phyloP scores from a whole-genome alignment of 2,888 invertebrate genomes.

The Cryptocheilus praepositus region DNA sequence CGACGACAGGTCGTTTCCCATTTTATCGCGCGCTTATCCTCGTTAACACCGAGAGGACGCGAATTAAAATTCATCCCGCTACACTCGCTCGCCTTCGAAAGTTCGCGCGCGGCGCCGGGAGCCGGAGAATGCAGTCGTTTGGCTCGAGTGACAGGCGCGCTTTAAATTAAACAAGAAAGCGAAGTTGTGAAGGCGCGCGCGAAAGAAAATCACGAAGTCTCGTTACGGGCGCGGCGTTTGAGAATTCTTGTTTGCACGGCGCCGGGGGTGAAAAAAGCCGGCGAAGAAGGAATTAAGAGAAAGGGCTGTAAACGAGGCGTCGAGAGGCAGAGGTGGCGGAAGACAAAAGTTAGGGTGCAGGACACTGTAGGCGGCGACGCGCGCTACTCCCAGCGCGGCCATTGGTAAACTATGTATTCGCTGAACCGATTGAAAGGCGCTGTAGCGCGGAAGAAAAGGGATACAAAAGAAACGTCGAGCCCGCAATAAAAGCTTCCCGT shows the following conservation, averaged over 20 bases:
- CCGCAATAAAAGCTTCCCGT: conserved; percentile 69
- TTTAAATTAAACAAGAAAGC: conserved; percentile 8
- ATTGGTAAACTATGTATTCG: conserved; percentile 61
- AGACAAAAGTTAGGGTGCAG: conserved; percentile 37
- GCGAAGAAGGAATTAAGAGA: conserved; percentile 6
- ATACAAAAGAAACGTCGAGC: conserved; percentile 67
- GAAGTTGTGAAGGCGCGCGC: background rate
- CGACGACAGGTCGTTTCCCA: background rate
- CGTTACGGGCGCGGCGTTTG: conserved; percentile 1
- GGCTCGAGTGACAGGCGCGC: background rate
- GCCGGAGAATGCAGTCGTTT: background rate
- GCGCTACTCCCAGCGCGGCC: conserved; percentile 54
- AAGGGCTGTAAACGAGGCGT: conserved; percentile 5
- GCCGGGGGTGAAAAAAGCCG: background rate
- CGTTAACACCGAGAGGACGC: too few relatives aligned
- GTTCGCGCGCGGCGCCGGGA: too few relatives aligned
- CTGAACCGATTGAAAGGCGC: conserved; percentile 66
- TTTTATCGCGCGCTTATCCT: too few relatives aligned
- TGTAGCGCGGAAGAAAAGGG: conserved; percentile 54
- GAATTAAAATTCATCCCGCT: too few relatives aligned
- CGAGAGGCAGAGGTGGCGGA: conserved; percentile 21
- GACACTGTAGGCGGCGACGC: conserved; percentile 19
- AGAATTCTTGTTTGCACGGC: background rate
- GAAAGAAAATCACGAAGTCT: conserved; percentile 1
- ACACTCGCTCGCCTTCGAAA: too few relatives aligned